Evolutionary conservation across 2,113 vertebrate species (phyloP).

Genomic region (Crotalus helleri): DNA sequence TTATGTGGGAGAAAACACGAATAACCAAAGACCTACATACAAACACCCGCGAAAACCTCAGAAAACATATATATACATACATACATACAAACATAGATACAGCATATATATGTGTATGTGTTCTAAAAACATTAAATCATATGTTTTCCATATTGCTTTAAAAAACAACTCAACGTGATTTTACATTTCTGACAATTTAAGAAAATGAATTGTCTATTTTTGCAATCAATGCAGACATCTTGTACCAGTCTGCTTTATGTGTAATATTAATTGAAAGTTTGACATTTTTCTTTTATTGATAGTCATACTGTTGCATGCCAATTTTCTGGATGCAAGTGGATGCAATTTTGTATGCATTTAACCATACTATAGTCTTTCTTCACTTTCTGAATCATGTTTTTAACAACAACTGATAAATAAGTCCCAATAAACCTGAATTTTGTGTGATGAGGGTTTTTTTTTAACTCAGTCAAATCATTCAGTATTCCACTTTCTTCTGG

Average conservation of each 20-base stretch:
- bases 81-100: not conserved
- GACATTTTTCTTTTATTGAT: not conserved
- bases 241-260: not conserved
- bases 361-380: not conserved
- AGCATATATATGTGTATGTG: not conserved
- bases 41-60: no score
- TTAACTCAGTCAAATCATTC: not conserved
- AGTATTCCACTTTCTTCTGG: not conserved
- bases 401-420: not conserved
- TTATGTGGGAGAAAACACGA: no score
- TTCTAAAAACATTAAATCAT: not conserved
- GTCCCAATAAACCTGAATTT: not conserved
- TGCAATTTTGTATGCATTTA: not conserved
- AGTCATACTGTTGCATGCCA: not conserved
- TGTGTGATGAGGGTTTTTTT: not conserved
- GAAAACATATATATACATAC: no score
- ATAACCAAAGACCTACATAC: no score
- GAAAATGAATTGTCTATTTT: not conserved
- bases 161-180: not conserved
- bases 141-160: not conserved
- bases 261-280: not conserved
- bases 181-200: not conserved
- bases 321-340: not conserved
- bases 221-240: not conserved
- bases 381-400: not conserved